These are phyloP conservation scores for Phaonia tiefii DNA, from an alignment of 2,888 invertebrate species.

Conservation along the genomic window DNA sequence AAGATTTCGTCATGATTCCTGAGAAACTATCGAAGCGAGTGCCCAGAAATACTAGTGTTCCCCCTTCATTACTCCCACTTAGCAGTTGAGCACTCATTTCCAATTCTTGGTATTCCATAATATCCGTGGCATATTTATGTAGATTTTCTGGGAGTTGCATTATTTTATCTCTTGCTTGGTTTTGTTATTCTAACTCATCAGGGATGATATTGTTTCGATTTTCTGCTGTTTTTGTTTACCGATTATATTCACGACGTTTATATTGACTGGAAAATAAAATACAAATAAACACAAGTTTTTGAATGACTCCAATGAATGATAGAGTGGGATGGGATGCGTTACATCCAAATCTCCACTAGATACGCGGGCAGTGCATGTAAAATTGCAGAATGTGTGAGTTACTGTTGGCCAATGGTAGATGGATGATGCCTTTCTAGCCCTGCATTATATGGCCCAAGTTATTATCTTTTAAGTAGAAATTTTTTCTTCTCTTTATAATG, in stretches of 20 bases:
- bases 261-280: slow-evolving; percentile 80
- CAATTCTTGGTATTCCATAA: no score
- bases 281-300: slow-evolving; percentile 66
- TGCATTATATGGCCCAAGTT: no score
- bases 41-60: no score
- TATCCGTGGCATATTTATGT: neutral
- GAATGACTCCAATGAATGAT: slow-evolving; percentile 50
- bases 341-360: neutral
- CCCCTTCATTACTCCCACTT: no score
- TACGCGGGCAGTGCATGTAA: neutral
- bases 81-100: no score
- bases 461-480: no score
- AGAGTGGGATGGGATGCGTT: slow-evolving; percentile 33
- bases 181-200: slow-evolving; percentile 7
- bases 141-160: slow-evolving; percentile 34
- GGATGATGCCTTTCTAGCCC: slow-evolving; percentile 3
- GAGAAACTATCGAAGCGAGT: no score
- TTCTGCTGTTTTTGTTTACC: slow-evolving; percentile 71
- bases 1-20: no score
- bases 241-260: slow-evolving; percentile 78
- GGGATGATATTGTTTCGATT: neutral
- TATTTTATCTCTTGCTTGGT: slow-evolving; percentile 46
- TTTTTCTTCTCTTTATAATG: slow-evolving; percentile 7
- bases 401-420: slow-evolving; percentile 14
- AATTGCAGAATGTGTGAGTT: slow-evolving; percentile 5